Evolutionary conservation across 2,113 vertebrate genomes (phyloP), one percentile per base, ranked within the genome.

Genomic region (Chaenogobius annularis): DNA sequence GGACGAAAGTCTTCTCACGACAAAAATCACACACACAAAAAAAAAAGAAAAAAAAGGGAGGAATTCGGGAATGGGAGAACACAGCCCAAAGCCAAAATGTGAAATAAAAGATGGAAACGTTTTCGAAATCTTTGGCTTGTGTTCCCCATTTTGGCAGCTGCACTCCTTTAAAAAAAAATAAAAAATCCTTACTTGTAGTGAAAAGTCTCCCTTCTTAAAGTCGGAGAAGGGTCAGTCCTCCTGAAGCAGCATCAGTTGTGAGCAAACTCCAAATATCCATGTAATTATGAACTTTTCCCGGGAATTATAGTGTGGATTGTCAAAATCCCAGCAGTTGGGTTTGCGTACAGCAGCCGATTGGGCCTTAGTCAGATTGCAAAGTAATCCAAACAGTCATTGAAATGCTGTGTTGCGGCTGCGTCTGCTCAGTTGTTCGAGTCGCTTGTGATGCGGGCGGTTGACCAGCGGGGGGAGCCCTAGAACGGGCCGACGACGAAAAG

Each of bases 391-490:
- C 72, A 84, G 68, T 83, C 58, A 63, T 35, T 72, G 44, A 61
- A 71, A 61, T 77, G 72, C 69, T 69, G 48, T 82, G 47, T 80
- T 78, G 81, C 56, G 66, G 64, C 72, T 72, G 58, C 26, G 26
- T 31, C 4, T 31, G 26, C 26, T 31, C 26, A 31, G 37, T 9
- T 40, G 37, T 40, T 1, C 37, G 37, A 40, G 37, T 40, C 37
- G 6, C 37, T 31, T 68, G 77, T 74, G 80, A 74, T 52, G 69
- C 58, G 47, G 74, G 70, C 58, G 76, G n/a, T 76, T 59, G 80
- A 82, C 84, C 80, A 74, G 68, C 50, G 56, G 61, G 73, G 75
- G 84, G 73, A 85, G 88, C 90, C 88, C 89, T 87, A 90, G 66
- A 87, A 89, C 75, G 81, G 88, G 90, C 90, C 65, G 71, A 82